Evolutionary conservation across 2,797 vertebrate genomes (phyloP), one percentile per base, ranked within the genome.

Genomic region (Notamacropus eugenii): DNA sequence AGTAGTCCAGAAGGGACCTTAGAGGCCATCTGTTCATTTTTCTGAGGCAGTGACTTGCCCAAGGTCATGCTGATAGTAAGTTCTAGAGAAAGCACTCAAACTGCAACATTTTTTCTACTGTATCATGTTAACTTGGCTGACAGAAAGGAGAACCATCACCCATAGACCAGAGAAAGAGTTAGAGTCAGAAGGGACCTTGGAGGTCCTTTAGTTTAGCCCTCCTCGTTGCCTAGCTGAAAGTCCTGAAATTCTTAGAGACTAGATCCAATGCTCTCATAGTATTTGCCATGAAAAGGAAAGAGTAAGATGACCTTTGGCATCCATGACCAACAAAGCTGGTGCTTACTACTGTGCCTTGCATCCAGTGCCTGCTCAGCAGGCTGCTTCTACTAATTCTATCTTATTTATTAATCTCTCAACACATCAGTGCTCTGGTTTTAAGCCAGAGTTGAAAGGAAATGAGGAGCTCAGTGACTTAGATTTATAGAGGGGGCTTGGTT

Each of bases 401-500:
- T 91, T 55, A 50, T 87, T 67, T 74, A 92, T 93, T 12, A 8
- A 90, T 29, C 34, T 92, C 50, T 55, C 67, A 28, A 3, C 50
- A 40, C 54, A 56, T 54, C 94, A 55, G 90, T 59, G 31, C 46
- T 11, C 90, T 94, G 95, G 58, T 50, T 91, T 58, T 52, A 40
- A 50, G 67, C 82, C 90, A 67, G 52, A 67, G n/a, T 54, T 90
- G 67, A 55, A 54, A 34, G 2, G n/a, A 29, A 62, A 28, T 82
- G 58, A 90, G 52, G 94, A 90, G 87, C 59, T 93, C 16, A 5
- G 55, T 56, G 91, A 31, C 0, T 14, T 12, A 92, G 74, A 46
- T 59, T 92, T 11, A 90, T 91, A 91, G 52, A 54, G 91, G 50
- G 34, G 34, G 59, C 55, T 87, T 58, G 91, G 52, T 91, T 96